phyloP scores from a whole-genome alignment of 1,140 invertebrate genomes.

The Zaprionus kolodkinae region DNA sequence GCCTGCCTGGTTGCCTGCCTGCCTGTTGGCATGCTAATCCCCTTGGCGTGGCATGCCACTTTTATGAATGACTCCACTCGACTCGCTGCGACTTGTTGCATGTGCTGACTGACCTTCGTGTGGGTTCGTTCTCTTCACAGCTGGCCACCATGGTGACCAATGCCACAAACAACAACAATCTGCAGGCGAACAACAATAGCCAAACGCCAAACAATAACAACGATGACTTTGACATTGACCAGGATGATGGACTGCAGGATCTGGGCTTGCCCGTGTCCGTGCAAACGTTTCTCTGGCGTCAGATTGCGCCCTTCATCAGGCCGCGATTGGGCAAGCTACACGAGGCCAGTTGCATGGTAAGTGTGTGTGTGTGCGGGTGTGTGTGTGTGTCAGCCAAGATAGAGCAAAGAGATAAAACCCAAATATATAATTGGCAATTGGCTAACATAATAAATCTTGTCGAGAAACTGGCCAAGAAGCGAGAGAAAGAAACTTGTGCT shows the following conservation, averaged over 20 bases:
- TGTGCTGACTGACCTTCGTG: conserved; percentile 26
- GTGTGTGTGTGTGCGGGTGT: not conserved
- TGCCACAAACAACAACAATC: conserved; percentile 72
- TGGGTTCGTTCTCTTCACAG: conserved; percentile 36
- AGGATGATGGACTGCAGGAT: conserved; percentile 87
- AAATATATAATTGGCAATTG: not conserved
- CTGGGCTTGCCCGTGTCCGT: conserved; percentile 97
- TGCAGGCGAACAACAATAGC: conserved; percentile 69
- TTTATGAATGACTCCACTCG: conserved; percentile 61
- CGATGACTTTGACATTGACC: conserved; percentile 84
- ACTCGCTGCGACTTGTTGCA: conserved; percentile 56
- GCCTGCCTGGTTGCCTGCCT: not conserved
- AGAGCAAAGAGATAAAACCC: not conserved
- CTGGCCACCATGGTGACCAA: conserved; percentile 77
- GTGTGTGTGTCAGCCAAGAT: not conserved
- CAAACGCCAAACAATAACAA: conserved; percentile 83
- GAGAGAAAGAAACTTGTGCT: conserved; percentile 53
- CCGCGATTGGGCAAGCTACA: conserved; percentile 97
- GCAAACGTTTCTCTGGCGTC: conserved; percentile 98
- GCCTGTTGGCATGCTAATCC: conserved; percentile 30
- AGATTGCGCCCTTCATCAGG: conserved; percentile 96
- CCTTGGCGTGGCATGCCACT: conserved; percentile 30
- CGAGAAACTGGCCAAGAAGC: conserved; percentile 1
- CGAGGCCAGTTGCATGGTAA: conserved; percentile 98
- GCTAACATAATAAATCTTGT: conserved; percentile 21